Evolutionary conservation across 2,797 vertebrate species (phyloP).

Genomic region (Pristis pectinata): DNA sequence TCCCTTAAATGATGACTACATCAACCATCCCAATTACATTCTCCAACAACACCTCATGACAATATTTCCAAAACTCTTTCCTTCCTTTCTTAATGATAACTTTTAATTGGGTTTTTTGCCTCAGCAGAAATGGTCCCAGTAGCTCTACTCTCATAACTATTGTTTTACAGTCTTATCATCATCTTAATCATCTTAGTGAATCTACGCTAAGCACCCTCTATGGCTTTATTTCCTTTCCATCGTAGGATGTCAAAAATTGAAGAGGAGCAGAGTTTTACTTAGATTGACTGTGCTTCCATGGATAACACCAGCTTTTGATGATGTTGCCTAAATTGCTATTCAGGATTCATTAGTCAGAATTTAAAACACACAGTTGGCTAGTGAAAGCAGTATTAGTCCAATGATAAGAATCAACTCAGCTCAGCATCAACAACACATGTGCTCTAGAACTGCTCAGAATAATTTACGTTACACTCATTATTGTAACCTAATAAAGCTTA

Average conservation of each 20-base stretch:
- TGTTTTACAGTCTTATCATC: too few relatives aligned
- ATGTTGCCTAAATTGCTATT: background rate
- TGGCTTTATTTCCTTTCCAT: background rate
- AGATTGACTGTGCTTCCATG: background rate
- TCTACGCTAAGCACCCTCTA: background rate
- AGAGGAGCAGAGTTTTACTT: background rate
- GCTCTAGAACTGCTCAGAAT: background rate
- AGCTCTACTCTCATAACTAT: too few relatives aligned
- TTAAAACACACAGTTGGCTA: too few relatives aligned
- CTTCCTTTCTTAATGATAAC: too few relatives aligned
- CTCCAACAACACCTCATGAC: too few relatives aligned
- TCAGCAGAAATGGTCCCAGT: background rate
- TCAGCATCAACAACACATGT: background rate
- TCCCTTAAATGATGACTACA: too few relatives aligned
- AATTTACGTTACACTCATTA: background rate
- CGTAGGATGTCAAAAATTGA: background rate
- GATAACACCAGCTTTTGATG: background rate
- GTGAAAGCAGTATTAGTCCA: background rate
- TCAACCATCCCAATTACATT: too few relatives aligned
- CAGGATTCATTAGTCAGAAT: too few relatives aligned
- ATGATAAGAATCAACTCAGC: background rate
- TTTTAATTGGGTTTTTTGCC: background rate
- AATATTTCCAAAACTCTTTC: too few relatives aligned
- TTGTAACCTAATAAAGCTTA: background rate
- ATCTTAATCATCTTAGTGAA: too few relatives aligned